Base-by-base conservation (phyloP, 2,888 invertebrate genomes). In the Pinctada fucata region DNA sequence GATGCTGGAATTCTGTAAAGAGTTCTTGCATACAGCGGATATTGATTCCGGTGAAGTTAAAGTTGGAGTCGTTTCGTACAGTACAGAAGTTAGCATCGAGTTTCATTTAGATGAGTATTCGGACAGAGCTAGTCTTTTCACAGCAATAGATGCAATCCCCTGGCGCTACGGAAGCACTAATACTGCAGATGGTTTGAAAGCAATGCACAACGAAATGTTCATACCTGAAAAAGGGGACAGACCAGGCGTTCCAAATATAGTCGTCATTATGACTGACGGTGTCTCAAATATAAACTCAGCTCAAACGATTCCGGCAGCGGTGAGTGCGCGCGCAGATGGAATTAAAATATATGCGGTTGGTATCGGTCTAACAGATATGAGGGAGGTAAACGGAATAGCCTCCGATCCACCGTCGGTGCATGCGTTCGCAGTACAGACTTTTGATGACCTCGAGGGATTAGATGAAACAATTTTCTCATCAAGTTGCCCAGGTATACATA, bases 151-250 rank as follows among this genome's bases (percentile, higher is more conserved):
- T 50, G 74, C 80, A 1, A 88, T 89, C 6, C 88, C 88, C 2
- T 90, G 89, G 67, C 83, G 85, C 3, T 90, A 87, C 63, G 90
- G 90, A 52, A 88, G 88, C 68, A 91, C 90, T 31, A 90, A 91
- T 79, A 91, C 91, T 3, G 90, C 90, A 0, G 89, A 87, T 78
- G 91, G 87, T 16, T 80, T 91, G 2, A 78, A 81, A 13, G 82
- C 82, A 8, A 87, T 89, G 88, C 63, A 66, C 3, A 67, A 64
- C 3, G 64, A 81, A 10, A 88, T 91, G 90, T 91, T 90, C 76
- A 82, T 84, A 0, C 68, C 82, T 6, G 77, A 71, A 5, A 87
- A 87, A 58, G 91, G 91, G 13, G 91, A 90, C 74, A 82, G 91
- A 3, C 79, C 83, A 4, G 76, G 72, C 52, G 88, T 88, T 3